phyloP scores from a whole-genome alignment of 2,888 invertebrate genomes.

The Cremastinae sp. region DNA sequence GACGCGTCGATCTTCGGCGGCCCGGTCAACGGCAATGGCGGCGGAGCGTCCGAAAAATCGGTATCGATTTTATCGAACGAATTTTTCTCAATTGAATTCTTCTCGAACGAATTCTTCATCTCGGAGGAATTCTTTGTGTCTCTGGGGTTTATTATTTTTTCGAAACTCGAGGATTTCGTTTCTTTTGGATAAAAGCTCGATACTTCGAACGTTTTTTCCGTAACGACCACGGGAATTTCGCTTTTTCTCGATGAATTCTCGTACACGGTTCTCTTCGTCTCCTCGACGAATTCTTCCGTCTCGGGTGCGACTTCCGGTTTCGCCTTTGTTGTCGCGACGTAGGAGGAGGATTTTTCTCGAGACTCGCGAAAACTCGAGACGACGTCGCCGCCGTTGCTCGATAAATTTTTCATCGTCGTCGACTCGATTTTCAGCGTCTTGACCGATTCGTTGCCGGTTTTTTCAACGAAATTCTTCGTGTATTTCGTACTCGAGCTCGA shows the following conservation, averaged over 20 bases:
- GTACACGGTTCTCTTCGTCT: slow-evolving; percentile 41
- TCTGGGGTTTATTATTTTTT: not conserved
- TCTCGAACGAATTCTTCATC: slow-evolving; percentile 48
- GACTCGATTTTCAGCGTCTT: slow-evolving; percentile 64
- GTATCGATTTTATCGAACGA: slow-evolving; percentile 29
- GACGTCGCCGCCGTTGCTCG: slow-evolving; percentile 54
- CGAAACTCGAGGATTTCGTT: slow-evolving; percentile 7
- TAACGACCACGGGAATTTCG: slow-evolving; percentile 56
- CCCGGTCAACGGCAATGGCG: slow-evolving; percentile 76
- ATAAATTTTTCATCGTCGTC: slow-evolving; percentile 53
- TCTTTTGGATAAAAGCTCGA: slow-evolving; percentile 68
- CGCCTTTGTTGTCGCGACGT: slow-evolving; percentile 18
- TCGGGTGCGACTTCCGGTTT: slow-evolving; percentile 9
- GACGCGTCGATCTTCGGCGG: slow-evolving; percentile 72
- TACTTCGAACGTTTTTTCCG: slow-evolving; percentile 74
- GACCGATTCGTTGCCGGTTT: slow-evolving; percentile 62
- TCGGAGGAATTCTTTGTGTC: slow-evolving; percentile 12
- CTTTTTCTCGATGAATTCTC: slow-evolving; percentile 38
- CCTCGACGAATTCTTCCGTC: slow-evolving; percentile 24
- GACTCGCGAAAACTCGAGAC: slow-evolving; percentile 30
- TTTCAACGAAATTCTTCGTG: slow-evolving; percentile 58
- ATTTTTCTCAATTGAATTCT: slow-evolving; percentile 33
- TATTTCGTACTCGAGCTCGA: slow-evolving; percentile 48
- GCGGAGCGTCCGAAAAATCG: slow-evolving; percentile 66
- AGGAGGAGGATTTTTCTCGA: slow-evolving; percentile 44